These are phyloP conservation scores for Micrasema minimum DNA, from an alignment of 1,140 invertebrate species.

Conservation along the genomic window DNA sequence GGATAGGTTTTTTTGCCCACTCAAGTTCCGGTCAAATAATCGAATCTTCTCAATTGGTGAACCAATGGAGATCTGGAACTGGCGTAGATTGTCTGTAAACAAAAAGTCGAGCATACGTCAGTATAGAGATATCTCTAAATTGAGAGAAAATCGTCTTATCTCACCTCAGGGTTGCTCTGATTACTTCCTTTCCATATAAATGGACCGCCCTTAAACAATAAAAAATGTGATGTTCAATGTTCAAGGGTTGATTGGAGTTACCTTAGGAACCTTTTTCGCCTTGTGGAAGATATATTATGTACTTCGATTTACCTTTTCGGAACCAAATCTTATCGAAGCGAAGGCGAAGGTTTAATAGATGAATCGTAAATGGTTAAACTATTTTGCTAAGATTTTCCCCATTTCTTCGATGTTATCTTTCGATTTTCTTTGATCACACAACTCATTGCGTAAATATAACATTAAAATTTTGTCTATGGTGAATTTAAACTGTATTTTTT, in stretches of 20 bases:
- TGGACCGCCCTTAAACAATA: slow-evolving; percentile 12
- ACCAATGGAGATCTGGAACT: neutral
- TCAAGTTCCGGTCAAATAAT: neutral
- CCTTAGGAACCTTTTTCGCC: neutral
- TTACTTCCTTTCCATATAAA: slow-evolving; percentile 8
- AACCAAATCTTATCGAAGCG: slow-evolving; percentile 6
- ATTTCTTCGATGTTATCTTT: neutral
- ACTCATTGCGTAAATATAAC: too few relatives aligned
- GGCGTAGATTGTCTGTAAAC: neutral
- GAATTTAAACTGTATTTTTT: too few relatives aligned
- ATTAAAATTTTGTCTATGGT: too few relatives aligned
- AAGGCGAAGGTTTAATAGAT: neutral
- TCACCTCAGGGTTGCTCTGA: slow-evolving; percentile 17
- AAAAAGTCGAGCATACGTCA: slow-evolving; percentile 2
- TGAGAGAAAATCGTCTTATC: slow-evolving; percentile 25
- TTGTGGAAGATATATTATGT: neutral
- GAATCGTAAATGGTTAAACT: neutral
- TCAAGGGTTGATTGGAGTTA: slow-evolving; percentile 22
- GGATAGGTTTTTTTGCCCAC: neutral
- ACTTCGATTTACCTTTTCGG: slow-evolving; percentile 5
- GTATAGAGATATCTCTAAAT: slow-evolving; percentile 2
- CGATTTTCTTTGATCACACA: too few relatives aligned
- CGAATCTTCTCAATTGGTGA: slow-evolving; percentile 9
- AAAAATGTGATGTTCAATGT: slow-evolving; percentile 17
- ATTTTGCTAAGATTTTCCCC: neutral